Percentiles rank a stretch among this genome's conserved stretches.
Evolutionary conservation across 2,888 invertebrate genomes (phyloP).

Genomic region (Brachyptera putata): DNA sequence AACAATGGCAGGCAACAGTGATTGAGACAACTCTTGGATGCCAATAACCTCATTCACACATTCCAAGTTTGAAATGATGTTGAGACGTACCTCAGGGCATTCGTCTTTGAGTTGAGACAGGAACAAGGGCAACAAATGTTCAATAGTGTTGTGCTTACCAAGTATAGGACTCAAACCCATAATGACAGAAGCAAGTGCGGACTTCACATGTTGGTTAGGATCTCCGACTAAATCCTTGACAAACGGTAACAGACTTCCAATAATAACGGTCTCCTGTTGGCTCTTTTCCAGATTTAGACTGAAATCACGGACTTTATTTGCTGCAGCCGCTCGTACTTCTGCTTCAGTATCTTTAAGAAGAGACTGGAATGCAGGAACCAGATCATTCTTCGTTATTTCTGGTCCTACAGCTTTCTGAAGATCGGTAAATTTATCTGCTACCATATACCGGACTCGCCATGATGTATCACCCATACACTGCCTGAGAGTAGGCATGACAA

Average conservation of each 20-base stretch:
- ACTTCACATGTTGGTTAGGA: constrained; percentile 98
- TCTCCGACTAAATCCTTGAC: constrained; percentile 96
- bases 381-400: constrained; percentile 89
- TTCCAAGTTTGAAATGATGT: constrained; percentile 99
- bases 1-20: constrained; percentile 94
- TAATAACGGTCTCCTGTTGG: constrained; percentile 88
- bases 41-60: constrained; percentile 97
- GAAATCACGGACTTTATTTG: constrained; percentile 91
- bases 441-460: constrained; percentile 84
- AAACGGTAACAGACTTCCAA: constrained; percentile 93
- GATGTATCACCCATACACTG: constrained; percentile 82
- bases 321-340: constrained; percentile 96
- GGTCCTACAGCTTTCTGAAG: constrained; percentile 94
- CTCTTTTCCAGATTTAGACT: constrained; percentile 88
- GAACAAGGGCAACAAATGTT: constrained; percentile 93
- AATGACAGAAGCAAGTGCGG: constrained; percentile 95
- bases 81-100: constrained; percentile 97
- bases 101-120: constrained; percentile 95
- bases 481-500: constrained; percentile 92
- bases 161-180: constrained; percentile 99
- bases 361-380: constrained; percentile 88
- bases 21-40: constrained; percentile 80
- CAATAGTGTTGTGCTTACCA: constrained; percentile 94
- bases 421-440: constrained; percentile 80
- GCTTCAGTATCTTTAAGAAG: constrained; percentile 96